phyloP scores from a whole-genome alignment of 2,113 vertebrate genomes.

The Bubo blakistoni region DNA sequence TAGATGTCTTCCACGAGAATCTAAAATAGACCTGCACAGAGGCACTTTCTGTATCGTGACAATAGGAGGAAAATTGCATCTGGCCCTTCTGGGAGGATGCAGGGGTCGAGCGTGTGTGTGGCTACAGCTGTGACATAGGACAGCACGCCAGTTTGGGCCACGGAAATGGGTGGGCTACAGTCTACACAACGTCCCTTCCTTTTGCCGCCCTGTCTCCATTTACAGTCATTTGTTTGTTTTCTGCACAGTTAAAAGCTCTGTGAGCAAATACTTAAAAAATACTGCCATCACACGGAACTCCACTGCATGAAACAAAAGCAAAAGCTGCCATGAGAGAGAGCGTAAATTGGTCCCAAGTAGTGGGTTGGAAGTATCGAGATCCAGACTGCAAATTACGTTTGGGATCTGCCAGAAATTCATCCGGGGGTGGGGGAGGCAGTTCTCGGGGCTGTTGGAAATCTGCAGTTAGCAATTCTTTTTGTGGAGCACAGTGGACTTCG shows the following conservation, averaged over 20 bases:
- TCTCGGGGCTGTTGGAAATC: neutral
- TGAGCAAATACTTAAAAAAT: neutral
- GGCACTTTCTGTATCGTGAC: neutral
- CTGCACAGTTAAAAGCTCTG: neutral
- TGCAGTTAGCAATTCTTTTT: neutral
- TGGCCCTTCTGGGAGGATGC: neutral
- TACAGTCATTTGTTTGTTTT: neutral
- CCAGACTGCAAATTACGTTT: neutral
- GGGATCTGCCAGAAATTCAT: neutral
- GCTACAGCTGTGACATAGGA: neutral
- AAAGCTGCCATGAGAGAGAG: neutral
- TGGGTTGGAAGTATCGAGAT: fast-evolving
- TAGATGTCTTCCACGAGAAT: neutral
- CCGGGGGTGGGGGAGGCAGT: neutral
- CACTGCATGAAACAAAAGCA: neutral
- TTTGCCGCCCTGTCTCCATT: neutral
- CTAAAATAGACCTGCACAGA: neutral
- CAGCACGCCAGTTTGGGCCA: neutral
- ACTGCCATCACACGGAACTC: fast-evolving
- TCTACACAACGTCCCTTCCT: neutral
- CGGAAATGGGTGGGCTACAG: neutral
- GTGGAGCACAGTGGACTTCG: neutral
- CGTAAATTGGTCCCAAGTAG: neutral
- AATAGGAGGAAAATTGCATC: neutral
- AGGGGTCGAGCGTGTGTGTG: fast-evolving